These are phyloP conservation scores for Sisyra nigra DNA, from an alignment of 2,888 invertebrate species.

Conservation along the genomic window DNA sequence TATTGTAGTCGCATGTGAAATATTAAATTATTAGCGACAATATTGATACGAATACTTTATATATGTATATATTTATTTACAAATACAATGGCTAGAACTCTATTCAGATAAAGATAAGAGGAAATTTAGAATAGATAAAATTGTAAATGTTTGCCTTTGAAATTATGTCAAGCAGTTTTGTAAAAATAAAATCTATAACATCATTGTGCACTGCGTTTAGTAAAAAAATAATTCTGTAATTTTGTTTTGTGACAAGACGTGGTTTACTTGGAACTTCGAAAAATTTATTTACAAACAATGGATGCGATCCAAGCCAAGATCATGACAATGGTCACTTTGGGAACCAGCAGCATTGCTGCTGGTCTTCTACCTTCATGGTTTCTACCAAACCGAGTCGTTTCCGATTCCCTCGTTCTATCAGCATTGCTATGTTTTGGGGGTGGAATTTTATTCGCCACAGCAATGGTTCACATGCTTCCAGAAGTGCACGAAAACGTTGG, in stretches of 20 bases:
- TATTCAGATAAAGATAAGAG: too few relatives aligned
- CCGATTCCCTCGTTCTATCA: conserved; percentile 46
- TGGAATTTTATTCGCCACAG: conserved; percentile 62
- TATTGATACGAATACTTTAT: too few relatives aligned
- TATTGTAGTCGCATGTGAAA: too few relatives aligned
- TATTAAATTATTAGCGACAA: too few relatives aligned
- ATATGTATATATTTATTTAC: too few relatives aligned
- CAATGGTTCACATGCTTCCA: conserved; percentile 65
- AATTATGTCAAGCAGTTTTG: too few relatives aligned
- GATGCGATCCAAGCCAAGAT: conserved; percentile 40
- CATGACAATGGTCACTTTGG: conserved; percentile 46
- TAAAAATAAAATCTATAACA: too few relatives aligned
- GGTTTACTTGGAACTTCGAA: too few relatives aligned
- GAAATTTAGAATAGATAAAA: too few relatives aligned
- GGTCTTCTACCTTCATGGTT: conserved; percentile 55
- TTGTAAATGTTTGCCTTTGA: too few relatives aligned
- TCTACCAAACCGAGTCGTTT: conserved; percentile 36
- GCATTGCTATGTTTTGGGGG: conserved; percentile 63
- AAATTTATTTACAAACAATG: conserved; percentile 21
- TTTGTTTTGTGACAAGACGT: too few relatives aligned
- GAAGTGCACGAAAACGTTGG: conserved; percentile 45
- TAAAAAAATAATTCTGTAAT: background rate
- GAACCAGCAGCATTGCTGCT: conserved; percentile 48
- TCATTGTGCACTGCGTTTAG: background rate
- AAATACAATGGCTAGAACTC: too few relatives aligned